Conservation (phyloP, 2,797 vertebrate species). For the Psittacula echo region DNA sequence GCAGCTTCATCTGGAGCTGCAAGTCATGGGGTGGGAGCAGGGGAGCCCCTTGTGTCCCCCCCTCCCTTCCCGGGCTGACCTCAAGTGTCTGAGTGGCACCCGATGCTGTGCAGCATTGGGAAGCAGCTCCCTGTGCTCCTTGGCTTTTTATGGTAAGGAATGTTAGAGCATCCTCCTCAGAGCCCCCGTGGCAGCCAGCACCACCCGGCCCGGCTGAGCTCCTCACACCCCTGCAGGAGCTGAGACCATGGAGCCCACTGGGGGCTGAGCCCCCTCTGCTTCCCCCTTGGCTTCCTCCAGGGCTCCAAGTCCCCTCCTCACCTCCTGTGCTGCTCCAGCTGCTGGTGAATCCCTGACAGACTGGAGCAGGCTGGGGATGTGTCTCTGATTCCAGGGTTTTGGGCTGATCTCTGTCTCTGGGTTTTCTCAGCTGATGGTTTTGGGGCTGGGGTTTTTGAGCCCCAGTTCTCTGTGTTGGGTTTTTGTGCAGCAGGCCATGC, state of each 20-base stretch:
- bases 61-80: background rate
- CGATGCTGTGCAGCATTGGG: rapidly evolving
- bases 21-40: background rate
- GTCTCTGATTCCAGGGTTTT: background rate
- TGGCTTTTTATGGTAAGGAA: conserved; percentile 71
- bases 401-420: background rate
- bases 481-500: background rate
- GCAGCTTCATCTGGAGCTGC: background rate
- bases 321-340: rapidly evolving
- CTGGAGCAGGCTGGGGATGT: rapidly evolving
- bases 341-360: rapidly evolving
- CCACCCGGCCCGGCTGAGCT: background rate
- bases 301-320: background rate
- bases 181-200: background rate
- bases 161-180: background rate
- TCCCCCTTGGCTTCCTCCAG: background rate
- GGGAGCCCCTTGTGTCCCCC: rapidly evolving
- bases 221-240: background rate
- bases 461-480: background rate
- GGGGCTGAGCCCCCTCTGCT: background rate
- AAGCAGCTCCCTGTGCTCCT: background rate
- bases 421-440: background rate
- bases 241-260: background rate
- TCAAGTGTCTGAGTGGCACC: rapidly evolving
- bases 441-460: background rate